Evolutionary conservation across 2,888 invertebrate genomes (phyloP).

Genomic region (Mamestra brassicae): DNA sequence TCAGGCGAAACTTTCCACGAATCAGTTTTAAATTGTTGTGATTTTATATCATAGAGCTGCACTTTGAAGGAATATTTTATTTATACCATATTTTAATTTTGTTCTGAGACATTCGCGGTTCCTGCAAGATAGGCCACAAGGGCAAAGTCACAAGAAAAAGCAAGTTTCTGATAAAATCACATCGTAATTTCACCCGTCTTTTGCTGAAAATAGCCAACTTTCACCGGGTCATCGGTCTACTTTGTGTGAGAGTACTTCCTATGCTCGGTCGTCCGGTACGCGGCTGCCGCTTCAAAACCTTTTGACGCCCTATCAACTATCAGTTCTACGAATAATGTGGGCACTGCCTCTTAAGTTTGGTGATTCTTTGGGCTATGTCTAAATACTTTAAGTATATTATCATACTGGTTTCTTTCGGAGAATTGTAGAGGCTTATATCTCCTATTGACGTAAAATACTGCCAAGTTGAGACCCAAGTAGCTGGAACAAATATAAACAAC

Average conservation of each 20-base stretch:
- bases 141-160: neutral
- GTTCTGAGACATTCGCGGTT: neutral
- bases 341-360: no score
- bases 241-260: no score
- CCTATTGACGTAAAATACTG: slow-evolving; percentile 35
- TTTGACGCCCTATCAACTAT: no score
- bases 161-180: neutral
- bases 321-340: no score
- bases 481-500: slow-evolving; percentile 25
- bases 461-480: slow-evolving; percentile 26
- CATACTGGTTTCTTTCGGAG: neutral
- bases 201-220: no score
- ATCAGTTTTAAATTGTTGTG: neutral
- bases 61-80: neutral
- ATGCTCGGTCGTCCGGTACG: no score
- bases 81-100: neutral
- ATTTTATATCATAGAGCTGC: neutral
- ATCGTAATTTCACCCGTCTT: no score
- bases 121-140: neutral
- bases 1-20: neutral
- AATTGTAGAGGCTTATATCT: neutral
- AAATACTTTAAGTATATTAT: neutral
- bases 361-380: no score
- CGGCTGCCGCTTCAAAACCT: no score
- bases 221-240: no score